Percentiles rank a stretch among this genome's conserved stretches.
Conservation (phyloP, 1,140 invertebrate genomes). For the Pseudomyrmex sp. region DNA sequence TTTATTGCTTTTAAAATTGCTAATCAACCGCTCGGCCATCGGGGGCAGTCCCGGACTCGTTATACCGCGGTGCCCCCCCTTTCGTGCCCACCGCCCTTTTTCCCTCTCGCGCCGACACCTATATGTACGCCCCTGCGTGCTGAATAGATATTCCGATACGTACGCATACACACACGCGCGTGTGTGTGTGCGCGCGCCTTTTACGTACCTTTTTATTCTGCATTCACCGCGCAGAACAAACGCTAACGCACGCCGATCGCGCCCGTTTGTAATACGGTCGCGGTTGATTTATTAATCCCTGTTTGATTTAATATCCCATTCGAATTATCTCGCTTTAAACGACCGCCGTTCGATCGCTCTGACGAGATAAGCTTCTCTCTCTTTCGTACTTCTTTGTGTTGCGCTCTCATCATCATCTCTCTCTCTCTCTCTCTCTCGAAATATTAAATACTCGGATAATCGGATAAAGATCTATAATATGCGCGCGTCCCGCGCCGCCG, state of each 20-base stretch:
- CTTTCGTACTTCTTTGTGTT: not conserved
- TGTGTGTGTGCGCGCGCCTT: too few species aligned
- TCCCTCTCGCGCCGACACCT: constrained; percentile 18
- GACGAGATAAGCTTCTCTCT: constrained; percentile 31
- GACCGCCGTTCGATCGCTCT: constrained; percentile 22
- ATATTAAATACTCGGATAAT: constrained; percentile 36
- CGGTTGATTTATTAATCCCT: constrained; percentile 61
- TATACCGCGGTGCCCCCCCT: constrained; percentile 51
- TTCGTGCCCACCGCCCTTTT: not conserved
- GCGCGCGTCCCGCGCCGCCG: not conserved
- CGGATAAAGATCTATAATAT: constrained; percentile 53
- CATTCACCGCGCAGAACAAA: constrained; percentile 9
- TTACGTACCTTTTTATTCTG: constrained; percentile 15
- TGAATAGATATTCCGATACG: constrained; percentile 43
- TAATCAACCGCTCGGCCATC: constrained; percentile 74
- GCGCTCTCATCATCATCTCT: not conserved
- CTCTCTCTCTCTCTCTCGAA: not conserved
- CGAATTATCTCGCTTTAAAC: constrained; percentile 52
- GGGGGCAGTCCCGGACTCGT: constrained; percentile 67
- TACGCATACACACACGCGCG: too few species aligned
- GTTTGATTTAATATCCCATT: constrained; percentile 66
- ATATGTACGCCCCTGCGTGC: constrained; percentile 29
- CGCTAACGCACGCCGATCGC: constrained; percentile 8
- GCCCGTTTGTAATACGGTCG: constrained; percentile 53
- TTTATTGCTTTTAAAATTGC: constrained; percentile 80